A percentile compares a stretch with the other conserved stretches of the same genome.
Evolutionary conservation across 1,140 invertebrate species (phyloP).

Genomic region (Leptopilina boulardi): DNA sequence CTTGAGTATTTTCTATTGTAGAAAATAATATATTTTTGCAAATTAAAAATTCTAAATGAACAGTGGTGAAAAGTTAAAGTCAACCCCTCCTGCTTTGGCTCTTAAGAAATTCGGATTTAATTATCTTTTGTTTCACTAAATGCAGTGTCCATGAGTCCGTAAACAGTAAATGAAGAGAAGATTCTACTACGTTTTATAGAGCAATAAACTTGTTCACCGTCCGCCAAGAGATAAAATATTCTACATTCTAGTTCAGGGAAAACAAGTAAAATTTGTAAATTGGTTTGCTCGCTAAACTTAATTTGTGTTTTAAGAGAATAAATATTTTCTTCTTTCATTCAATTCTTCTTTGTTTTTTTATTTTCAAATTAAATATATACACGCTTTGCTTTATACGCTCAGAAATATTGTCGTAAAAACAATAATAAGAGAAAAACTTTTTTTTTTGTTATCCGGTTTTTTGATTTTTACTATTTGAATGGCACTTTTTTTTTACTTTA

Average conservation of each 20-base stretch:
- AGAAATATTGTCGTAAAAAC: too few species aligned
- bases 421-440: too few species aligned
- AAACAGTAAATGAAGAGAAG: slow-evolving; percentile 23
- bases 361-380: neutral
- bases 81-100: neutral
- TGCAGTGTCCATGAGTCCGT: neutral
- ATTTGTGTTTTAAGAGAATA: slow-evolving; percentile 4
- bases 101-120: slow-evolving; percentile 10
- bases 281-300: neutral
- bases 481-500: too few species aligned
- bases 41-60: neutral
- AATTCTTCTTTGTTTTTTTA: neutral
- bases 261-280: slow-evolving; percentile 18
- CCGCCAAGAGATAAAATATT: slow-evolving; percentile 18
- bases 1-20: too few species aligned
- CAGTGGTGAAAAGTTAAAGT: neutral
- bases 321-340: neutral
- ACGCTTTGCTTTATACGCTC: neutral
- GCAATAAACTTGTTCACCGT: slow-evolving; percentile 6
- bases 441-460: too few species aligned
- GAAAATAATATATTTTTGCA: neutral
- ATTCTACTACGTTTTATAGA: slow-evolving; percentile 14
- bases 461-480: too few species aligned
- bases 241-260: neutral
- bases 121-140: slow-evolving; percentile 21